Conservation (phyloP, 2,113 vertebrate genomes). For the Apodemus speciosus region DNA sequence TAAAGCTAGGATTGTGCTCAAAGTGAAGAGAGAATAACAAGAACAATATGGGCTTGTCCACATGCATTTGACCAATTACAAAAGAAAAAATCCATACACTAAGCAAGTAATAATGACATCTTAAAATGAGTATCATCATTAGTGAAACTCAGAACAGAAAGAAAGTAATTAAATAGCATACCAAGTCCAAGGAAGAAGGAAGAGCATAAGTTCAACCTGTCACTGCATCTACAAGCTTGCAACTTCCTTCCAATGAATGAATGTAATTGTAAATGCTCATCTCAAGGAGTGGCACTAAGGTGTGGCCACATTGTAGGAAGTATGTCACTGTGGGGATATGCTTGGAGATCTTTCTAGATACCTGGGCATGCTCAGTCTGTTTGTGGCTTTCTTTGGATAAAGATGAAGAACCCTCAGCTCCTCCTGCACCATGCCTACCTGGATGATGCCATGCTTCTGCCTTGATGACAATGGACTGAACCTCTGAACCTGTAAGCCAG, state of each 20-base stretch:
- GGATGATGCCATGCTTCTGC: too few relatives aligned
- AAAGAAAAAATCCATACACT: background rate
- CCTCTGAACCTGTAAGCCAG: too few relatives aligned
- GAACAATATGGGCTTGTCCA: background rate
- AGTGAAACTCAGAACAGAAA: background rate
- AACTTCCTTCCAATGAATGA: background rate
- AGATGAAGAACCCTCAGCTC: too few relatives aligned
- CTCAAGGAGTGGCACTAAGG: too few relatives aligned
- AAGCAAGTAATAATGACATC: slow-evolving; percentile 8
- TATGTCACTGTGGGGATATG: too few relatives aligned
- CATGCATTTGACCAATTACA: background rate
- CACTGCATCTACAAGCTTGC: background rate
- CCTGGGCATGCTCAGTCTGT: too few relatives aligned
- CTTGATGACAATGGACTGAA: too few relatives aligned
- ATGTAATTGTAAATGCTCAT: too few relatives aligned
- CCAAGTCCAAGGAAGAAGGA: background rate
- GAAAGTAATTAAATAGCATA: background rate
- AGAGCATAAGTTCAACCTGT: background rate
- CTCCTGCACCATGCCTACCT: too few relatives aligned
- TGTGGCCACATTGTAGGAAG: too few relatives aligned
- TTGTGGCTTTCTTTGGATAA: too few relatives aligned
- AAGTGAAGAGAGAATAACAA: background rate
- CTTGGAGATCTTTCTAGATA: too few relatives aligned
- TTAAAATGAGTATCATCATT: background rate
- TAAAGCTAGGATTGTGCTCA: background rate